Conservation (phyloP, 2,797 vertebrate species). For the Hemitrygon akajei region DNA sequence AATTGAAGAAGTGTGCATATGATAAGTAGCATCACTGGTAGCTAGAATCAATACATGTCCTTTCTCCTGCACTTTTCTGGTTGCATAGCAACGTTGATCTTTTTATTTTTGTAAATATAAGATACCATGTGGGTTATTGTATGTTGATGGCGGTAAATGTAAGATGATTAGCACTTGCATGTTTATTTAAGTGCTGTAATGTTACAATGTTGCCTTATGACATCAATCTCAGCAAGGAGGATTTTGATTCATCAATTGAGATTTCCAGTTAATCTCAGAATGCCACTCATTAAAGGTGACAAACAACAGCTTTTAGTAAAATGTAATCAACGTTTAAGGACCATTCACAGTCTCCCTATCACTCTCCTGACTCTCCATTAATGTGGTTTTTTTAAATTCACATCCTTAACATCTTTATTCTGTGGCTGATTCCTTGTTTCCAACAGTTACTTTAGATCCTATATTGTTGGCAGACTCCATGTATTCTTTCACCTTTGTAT, state of each 20-base stretch:
- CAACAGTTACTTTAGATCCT: neutral
- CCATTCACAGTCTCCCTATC: no score
- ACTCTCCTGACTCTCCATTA: neutral
- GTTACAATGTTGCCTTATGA: neutral
- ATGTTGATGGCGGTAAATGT: conserved; percentile 1
- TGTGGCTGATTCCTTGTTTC: neutral
- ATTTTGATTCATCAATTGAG: conserved; percentile 15
- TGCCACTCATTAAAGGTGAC: neutral
- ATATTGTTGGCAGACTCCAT: neutral
- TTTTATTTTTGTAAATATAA: conserved; percentile 20
- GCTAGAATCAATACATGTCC: neutral
- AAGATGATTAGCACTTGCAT: neutral
- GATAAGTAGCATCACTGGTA: neutral
- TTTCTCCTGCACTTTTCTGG: neutral
- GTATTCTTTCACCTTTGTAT: neutral
- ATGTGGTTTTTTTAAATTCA: neutral
- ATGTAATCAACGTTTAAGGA: neutral
- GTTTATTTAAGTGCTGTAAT: neutral
- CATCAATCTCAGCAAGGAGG: neutral
- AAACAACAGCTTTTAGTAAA: neutral
- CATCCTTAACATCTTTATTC: neutral
- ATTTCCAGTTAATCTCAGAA: neutral
- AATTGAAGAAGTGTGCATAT: neutral
- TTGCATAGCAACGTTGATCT: conserved; percentile 31
- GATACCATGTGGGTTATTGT: neutral